Evolutionary conservation across 2,888 invertebrate genomes (phyloP).

Genomic region (Odontomyia ornata): DNA sequence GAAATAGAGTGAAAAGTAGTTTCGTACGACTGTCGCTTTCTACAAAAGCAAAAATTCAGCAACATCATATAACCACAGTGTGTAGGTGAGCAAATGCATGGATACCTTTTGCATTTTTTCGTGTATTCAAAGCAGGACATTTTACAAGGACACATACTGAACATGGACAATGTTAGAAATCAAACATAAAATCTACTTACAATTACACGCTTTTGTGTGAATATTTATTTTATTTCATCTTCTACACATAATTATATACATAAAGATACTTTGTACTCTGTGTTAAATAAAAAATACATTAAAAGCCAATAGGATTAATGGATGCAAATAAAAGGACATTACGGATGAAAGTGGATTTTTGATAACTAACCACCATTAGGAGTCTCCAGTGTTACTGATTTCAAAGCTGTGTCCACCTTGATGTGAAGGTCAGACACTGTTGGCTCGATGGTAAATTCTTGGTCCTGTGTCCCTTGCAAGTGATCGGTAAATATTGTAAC

Average conservation of each 20-base stretch:
- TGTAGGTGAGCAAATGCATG: neutral
- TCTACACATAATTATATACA: slow-evolving; percentile 38
- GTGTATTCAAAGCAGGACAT: slow-evolving; percentile 22
- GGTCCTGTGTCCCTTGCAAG: slow-evolving; percentile 56
- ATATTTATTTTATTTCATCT: slow-evolving; percentile 24
- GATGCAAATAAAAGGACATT: slow-evolving; percentile 48
- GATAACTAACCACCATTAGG: slow-evolving; percentile 59
- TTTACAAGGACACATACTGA: slow-evolving; percentile 18
- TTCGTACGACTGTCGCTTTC: neutral
- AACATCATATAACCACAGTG: neutral
- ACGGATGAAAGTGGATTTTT: slow-evolving; percentile 44
- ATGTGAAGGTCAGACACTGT: slow-evolving; percentile 62
- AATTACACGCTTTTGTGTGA: neutral
- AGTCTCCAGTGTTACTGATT: slow-evolving; percentile 61
- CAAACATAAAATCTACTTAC: slow-evolving; percentile 4
- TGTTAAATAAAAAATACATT: slow-evolving; percentile 21
- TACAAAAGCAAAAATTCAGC: neutral
- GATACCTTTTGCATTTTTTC: no score
- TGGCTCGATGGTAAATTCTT: slow-evolving; percentile 61
- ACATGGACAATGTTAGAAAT: slow-evolving; percentile 4
- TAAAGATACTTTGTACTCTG: slow-evolving; percentile 48
- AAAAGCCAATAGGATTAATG: slow-evolving; percentile 42
- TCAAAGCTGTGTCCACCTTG: slow-evolving; percentile 61
- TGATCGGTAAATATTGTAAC: slow-evolving; percentile 50
- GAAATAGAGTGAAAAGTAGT: neutral